Evolutionary conservation across 2,888 invertebrate genomes (phyloP).

Genomic region (Chironomus riparius): DNA sequence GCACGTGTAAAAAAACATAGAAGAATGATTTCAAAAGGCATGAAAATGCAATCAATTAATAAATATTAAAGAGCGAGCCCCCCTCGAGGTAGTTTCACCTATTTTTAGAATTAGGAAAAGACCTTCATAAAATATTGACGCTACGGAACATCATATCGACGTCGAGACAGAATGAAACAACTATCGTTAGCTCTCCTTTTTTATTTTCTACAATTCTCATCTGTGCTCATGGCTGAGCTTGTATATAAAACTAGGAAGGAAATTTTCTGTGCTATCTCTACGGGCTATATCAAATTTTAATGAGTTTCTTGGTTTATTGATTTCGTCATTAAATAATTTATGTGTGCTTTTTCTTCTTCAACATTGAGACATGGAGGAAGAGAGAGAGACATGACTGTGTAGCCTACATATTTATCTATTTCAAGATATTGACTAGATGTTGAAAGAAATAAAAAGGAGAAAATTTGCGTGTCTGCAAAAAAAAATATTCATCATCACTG

Average conservation of each 20-base stretch:
- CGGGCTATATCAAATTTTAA: slow-evolving; percentile 14
- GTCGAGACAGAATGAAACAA: slow-evolving; percentile 14
- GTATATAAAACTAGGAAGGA: too few species aligned
- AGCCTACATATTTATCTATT: background rate
- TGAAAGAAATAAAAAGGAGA: background rate
- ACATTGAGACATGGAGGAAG: background rate
- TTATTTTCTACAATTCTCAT: background rate
- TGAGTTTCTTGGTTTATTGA: slow-evolving; percentile 24
- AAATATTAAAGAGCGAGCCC: slow-evolving; percentile 13
- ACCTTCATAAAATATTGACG: slow-evolving; percentile 25
- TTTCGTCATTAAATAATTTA: slow-evolving; percentile 26
- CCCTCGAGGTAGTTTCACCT: background rate
- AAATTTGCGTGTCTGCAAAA: background rate
- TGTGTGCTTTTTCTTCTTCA: background rate
- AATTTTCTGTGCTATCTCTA: background rate
- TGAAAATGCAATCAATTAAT: slow-evolving; percentile 23
- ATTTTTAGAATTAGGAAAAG: slow-evolving; percentile 17
- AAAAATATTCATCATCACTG: slow-evolving; percentile 2
- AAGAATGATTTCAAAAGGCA: background rate
- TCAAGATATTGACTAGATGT: background rate
- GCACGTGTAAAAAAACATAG: slow-evolving; percentile 10
- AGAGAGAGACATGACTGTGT: background rate
- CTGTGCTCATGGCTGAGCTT: background rate
- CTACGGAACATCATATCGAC: slow-evolving; percentile 2
- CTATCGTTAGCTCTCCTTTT: background rate